Percentiles rank a stretch among this genome's conserved stretches.
phyloP scores from a whole-genome alignment of 2,797 vertebrate species.

The Mergus octosetaceus region DNA sequence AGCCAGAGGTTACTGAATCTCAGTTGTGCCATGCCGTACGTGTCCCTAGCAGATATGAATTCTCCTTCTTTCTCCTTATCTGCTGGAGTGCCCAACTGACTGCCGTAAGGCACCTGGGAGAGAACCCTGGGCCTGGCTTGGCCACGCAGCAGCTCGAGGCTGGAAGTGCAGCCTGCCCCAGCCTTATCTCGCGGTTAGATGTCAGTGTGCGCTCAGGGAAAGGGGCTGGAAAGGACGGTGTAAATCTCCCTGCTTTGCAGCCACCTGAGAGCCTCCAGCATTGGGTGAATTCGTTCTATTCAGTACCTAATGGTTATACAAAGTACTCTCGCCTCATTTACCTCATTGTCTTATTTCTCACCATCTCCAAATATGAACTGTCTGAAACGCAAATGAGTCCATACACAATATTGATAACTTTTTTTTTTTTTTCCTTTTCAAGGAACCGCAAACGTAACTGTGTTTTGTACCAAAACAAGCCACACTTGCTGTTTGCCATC shows the following conservation, averaged over 20 bases:
- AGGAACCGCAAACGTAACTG: not conserved
- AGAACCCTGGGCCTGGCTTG: rapidly evolving
- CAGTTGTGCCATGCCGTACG: not conserved
- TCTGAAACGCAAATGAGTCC: not conserved
- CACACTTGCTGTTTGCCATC: not conserved
- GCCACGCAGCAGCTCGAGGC: not conserved
- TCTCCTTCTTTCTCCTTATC: not conserved
- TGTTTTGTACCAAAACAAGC: not conserved
- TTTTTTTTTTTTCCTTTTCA: not conserved
- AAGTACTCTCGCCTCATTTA: not conserved
- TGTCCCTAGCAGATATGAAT: not conserved
- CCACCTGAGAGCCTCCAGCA: rapidly evolving
- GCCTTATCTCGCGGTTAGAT: not conserved
- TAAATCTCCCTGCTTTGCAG: not conserved
- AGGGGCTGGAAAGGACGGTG: not conserved
- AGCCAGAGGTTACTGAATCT: not conserved
- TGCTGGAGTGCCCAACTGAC: not conserved
- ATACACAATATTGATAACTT: not conserved
- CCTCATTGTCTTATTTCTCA: not conserved
- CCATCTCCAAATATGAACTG: not conserved
- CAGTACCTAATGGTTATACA: not conserved
- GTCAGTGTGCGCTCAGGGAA: not conserved
- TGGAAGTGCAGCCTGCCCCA: not conserved
- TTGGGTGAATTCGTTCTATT: not conserved
- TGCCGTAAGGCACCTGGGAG: not conserved